These are phyloP conservation scores for Nettapus auritus DNA, from an alignment of 2,113 vertebrate genomes.

Conservation along the genomic window DNA sequence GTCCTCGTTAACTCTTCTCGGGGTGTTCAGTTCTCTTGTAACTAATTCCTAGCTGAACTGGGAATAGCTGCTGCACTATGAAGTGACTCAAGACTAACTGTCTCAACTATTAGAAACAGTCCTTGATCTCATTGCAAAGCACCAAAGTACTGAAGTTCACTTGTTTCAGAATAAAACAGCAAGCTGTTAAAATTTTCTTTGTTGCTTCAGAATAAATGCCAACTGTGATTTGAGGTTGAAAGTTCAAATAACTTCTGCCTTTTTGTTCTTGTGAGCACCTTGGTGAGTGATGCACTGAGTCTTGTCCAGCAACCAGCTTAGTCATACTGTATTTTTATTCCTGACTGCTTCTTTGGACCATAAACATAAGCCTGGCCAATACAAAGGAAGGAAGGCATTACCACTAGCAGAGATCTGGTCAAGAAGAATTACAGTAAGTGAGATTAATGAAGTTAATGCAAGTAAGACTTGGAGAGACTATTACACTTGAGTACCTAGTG, in stretches of 20 bases:
- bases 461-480: neutral
- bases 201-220: neutral
- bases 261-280: neutral
- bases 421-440: neutral
- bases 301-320: neutral
- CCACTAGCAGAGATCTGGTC: neutral
- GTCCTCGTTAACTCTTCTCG: neutral
- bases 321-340: neutral
- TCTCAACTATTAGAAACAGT: neutral
- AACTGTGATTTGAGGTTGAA: neutral
- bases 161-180: neutral
- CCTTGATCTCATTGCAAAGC: neutral
- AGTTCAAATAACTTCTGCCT: neutral
- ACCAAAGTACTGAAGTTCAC: neutral
- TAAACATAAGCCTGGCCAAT: neutral
- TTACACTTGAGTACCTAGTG: neutral
- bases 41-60: neutral
- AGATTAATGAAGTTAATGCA: neutral
- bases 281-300: neutral
- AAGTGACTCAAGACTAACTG: neutral
- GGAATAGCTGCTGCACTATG: neutral
- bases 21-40: neutral
- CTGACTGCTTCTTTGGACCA: neutral
- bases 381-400: neutral
- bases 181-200: neutral